Percentiles rank a stretch among this genome's conserved stretches.
phyloP scores from a whole-genome alignment of 1,140 invertebrate genomes.

The Neodiprion fabricii region DNA sequence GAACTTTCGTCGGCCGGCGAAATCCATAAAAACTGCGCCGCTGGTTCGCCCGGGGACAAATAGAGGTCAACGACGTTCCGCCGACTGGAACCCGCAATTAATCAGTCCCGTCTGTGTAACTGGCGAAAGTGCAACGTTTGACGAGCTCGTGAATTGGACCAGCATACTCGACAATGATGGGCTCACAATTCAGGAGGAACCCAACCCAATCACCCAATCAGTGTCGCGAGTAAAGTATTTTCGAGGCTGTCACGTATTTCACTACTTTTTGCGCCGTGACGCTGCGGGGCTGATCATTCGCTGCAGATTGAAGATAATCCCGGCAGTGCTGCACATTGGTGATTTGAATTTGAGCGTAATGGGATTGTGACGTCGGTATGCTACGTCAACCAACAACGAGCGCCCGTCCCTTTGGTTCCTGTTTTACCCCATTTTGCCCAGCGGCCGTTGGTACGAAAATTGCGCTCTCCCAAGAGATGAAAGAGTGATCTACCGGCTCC shows the following conservation, averaged over 20 bases:
- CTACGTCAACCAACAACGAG: neutral
- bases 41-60: neutral
- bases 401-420: neutral
- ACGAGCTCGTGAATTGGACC: constrained; percentile 28
- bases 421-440: neutral
- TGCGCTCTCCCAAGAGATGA: neutral
- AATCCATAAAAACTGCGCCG: constrained; percentile 44
- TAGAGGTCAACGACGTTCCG: constrained; percentile 1
- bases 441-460: neutral
- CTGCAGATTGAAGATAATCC: no score
- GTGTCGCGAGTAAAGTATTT: no score
- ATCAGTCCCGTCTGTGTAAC: neutral
- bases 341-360: constrained; percentile 3
- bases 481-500: neutral
- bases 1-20: constrained; percentile 41
- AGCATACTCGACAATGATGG: constrained; percentile 11
- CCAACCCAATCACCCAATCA: no score
- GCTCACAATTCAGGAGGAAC: no score
- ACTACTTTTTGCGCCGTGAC: no score
- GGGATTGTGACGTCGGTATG: neutral
- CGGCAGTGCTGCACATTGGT: neutral
- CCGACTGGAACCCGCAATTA: neutral
- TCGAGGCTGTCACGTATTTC: no score
- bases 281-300: no score
- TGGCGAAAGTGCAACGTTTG: constrained; percentile 27